Conservation (phyloP, 1,140 invertebrate genomes). For the Dendrolimus kikuchii region DNA sequence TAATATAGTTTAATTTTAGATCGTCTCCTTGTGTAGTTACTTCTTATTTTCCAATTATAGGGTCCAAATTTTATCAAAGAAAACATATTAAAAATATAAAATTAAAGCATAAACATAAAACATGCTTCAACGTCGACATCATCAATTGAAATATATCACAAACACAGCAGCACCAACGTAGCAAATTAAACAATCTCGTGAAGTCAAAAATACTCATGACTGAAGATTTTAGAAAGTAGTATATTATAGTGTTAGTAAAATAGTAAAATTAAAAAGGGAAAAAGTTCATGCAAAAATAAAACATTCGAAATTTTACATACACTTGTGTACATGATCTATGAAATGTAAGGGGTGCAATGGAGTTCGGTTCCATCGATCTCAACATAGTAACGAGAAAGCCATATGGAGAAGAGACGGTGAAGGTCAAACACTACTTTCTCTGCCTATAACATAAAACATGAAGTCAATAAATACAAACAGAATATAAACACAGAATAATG, state of each 20-base stretch:
- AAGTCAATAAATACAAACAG: slow-evolving; percentile 16
- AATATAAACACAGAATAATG: slow-evolving; percentile 18
- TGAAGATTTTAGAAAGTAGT: too few species aligned
- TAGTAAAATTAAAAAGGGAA: slow-evolving; percentile 6
- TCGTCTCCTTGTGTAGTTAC: too few species aligned
- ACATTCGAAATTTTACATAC: slow-evolving; percentile 49
- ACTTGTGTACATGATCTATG: slow-evolving; percentile 42
- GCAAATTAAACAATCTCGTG: too few species aligned
- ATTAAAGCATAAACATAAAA: too few species aligned
- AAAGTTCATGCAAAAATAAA: slow-evolving; percentile 39
- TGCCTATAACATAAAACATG: slow-evolving; percentile 66
- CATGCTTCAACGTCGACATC: too few species aligned
- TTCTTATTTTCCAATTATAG: too few species aligned
- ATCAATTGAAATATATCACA: too few species aligned
- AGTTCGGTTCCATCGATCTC: slow-evolving; percentile 46
- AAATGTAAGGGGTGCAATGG: slow-evolving; percentile 54
- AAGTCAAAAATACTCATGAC: too few species aligned
- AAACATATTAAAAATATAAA: too few species aligned
- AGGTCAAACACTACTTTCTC: slow-evolving; percentile 69
- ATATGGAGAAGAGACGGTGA: slow-evolving; percentile 68
- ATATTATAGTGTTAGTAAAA: not conserved
- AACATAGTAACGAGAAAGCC: slow-evolving; percentile 64
- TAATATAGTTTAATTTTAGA: too few species aligned
- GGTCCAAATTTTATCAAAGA: too few species aligned
- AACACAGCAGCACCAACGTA: too few species aligned